These are phyloP conservation scores for Prionace glauca DNA, from an alignment of 2,797 vertebrate genomes.

Conservation along the genomic window DNA sequence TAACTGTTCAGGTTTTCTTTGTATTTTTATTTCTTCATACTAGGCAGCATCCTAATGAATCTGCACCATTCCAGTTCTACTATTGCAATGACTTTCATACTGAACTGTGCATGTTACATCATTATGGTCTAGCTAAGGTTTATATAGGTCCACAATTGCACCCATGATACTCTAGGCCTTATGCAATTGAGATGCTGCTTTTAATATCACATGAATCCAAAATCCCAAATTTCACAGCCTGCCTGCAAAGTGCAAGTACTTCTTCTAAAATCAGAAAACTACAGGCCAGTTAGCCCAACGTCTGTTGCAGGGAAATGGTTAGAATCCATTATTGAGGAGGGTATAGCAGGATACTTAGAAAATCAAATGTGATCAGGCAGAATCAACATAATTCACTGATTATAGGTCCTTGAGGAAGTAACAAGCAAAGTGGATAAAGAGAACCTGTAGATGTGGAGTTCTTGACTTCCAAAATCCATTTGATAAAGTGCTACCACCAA, in stretches of 20 bases:
- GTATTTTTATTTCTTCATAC: neutral
- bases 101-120: neutral
- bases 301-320: no score
- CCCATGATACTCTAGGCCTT: neutral
- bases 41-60: neutral
- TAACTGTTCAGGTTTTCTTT: neutral
- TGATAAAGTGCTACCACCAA: no score
- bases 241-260: neutral
- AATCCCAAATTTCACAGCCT: neutral
- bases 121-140: neutral
- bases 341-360: no score
- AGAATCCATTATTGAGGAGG: no score
- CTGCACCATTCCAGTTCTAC: neutral
- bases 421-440: no score
- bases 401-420: no score
- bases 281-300: no score
- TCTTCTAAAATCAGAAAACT: neutral
- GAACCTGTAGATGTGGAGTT: no score
- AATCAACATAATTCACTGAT: no score
- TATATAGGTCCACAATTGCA: neutral
- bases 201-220: neutral
- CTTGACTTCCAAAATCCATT: no score
- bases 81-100: neutral
- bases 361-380: no score
- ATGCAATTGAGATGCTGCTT: neutral